Percentiles rank a stretch among this genome's conserved stretches.
Evolutionary conservation across 2,797 vertebrate genomes (phyloP).

Genomic region (Lepilemur septentrionalis): DNA sequence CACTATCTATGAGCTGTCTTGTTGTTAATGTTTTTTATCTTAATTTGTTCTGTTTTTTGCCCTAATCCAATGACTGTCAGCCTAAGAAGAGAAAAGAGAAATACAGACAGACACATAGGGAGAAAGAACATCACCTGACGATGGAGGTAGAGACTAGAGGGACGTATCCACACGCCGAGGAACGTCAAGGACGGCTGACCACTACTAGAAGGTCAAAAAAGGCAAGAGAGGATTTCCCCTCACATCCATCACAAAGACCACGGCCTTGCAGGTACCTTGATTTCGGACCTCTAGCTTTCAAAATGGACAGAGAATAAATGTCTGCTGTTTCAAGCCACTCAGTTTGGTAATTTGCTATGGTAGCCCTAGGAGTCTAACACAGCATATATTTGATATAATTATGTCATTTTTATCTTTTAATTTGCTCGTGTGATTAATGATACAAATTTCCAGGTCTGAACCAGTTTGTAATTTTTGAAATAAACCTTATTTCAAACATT

Average conservation of each 20-base stretch:
- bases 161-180: neutral
- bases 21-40: neutral
- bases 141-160: neutral
- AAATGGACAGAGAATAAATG: neutral
- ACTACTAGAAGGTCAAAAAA: neutral
- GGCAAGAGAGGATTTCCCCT: neutral
- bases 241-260: neutral
- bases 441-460: neutral
- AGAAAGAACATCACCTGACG: neutral
- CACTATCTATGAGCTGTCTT: neutral
- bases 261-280: neutral
- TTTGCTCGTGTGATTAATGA: neutral
- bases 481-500: neutral
- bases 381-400: neutral
- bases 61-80: neutral
- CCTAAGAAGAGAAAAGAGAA: neutral
- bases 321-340: neutral
- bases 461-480: conserved; percentile 15
- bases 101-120: neutral
- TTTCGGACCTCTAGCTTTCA: neutral
- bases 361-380: neutral
- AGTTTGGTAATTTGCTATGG: neutral
- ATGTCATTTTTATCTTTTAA: neutral
- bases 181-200: neutral
- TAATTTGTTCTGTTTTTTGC: neutral